phyloP scores from a whole-genome alignment of 1,140 invertebrate species.

The Eufriesea mexicana region DNA sequence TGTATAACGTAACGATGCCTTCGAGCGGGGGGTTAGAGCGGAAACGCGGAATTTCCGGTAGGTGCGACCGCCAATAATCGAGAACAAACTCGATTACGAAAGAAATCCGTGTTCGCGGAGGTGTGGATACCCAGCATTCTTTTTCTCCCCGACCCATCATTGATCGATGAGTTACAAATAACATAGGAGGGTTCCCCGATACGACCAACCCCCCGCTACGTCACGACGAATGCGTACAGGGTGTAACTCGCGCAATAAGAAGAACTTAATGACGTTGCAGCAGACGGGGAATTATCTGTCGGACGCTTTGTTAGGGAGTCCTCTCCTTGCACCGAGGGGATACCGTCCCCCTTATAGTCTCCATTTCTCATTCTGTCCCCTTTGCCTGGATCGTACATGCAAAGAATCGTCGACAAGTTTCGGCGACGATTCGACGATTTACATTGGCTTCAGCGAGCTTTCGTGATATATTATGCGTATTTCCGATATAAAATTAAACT shows the following conservation, averaged over 20 bases:
- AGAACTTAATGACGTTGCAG: constrained; percentile 77
- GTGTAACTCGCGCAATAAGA: constrained; percentile 69
- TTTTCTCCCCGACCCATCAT: constrained; percentile 44
- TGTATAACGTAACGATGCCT: background rate
- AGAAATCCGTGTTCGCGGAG: constrained; percentile 64
- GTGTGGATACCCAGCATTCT: constrained; percentile 56
- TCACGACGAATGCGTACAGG: constrained; percentile 59
- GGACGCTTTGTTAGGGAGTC: constrained; percentile 46
- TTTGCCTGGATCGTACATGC: background rate
- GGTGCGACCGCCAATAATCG: constrained; percentile 63
- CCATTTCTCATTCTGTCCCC: constrained; percentile 33
- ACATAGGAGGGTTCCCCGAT: constrained; percentile 54
- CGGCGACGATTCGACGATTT: too few species aligned
- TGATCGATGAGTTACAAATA: constrained; percentile 71
- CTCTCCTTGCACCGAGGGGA: constrained; percentile 38
- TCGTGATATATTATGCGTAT: background rate
- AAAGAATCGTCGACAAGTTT: constrained; percentile 9
- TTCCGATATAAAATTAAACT: too few species aligned
- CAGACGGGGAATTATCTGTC: constrained; percentile 71
- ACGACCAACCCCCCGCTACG: constrained; percentile 39
- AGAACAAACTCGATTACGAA: constrained; percentile 69
- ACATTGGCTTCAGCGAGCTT: too few species aligned
- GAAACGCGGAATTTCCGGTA: constrained; percentile 58
- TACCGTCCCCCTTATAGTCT: constrained; percentile 9
- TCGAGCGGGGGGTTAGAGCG: background rate